A percentile compares a stretch with the other conserved stretches of the same genome.
Evolutionary conservation across 2,113 vertebrate species (phyloP).

Genomic region (Thalassarche chlororhynchos): DNA sequence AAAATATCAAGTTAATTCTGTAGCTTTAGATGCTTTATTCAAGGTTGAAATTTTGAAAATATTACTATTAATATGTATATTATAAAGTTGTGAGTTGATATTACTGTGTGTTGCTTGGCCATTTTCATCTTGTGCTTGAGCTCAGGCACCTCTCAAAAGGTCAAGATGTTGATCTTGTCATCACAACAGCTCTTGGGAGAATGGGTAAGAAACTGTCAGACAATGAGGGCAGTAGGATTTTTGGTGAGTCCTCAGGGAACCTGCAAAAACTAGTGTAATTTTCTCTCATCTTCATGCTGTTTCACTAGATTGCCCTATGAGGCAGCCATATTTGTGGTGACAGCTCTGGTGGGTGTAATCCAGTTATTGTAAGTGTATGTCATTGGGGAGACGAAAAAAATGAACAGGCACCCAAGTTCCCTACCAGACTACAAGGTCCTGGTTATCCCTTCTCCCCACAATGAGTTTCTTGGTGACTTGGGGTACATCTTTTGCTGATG

Average conservation of each 20-base stretch:
- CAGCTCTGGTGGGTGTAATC: neutral
- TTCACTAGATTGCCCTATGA: neutral
- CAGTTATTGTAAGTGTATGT: neutral
- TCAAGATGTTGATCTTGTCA: neutral
- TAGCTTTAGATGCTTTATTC: neutral
- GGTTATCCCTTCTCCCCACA: neutral
- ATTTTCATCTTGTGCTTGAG: neutral
- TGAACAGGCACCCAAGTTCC: neutral
- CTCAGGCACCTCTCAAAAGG: neutral
- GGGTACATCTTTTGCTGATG: neutral
- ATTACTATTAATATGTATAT: neutral
- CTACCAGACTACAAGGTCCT: neutral
- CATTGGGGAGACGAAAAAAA: neutral
- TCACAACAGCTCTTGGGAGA: neutral
- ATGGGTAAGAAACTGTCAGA: neutral
- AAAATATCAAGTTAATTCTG: neutral
- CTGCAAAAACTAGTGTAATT: neutral
- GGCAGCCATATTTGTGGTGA: neutral
- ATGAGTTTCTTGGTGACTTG: neutral
- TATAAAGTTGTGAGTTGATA: neutral
- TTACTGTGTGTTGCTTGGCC: neutral
- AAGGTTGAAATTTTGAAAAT: neutral
- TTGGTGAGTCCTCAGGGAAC: neutral
- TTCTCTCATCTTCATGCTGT: neutral
- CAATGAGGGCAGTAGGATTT: neutral